Base-by-base conservation (phyloP, 2,888 invertebrate genomes). In the Clistopyga incitator region DNA sequence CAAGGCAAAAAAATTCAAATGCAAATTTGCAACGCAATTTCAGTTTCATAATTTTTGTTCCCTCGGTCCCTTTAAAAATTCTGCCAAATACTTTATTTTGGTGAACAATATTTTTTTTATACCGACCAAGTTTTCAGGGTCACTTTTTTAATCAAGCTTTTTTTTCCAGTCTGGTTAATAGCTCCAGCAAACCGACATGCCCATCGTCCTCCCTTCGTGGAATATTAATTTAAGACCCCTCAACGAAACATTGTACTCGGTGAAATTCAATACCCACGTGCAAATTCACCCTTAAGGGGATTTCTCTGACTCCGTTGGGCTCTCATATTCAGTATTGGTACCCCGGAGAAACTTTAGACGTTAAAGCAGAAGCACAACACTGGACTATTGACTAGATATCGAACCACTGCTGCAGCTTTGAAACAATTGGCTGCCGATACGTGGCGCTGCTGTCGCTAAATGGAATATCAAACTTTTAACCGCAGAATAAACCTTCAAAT, bases 251-350 rank as follows among this genome's bases (percentile, higher is more conserved):
- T 52, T 68, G 68, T 34, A 25, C 68, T 50, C 50, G 68, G 18
- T 70, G 23, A 52, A 70, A 70, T 64, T 42, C 52, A 20, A 52
- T 70, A 34, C 29, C 68, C 68, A 52, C 50, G 10, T 1, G 52
- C 68, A 25, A 50, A 68, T 52, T 47, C 34, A 52, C 52, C 50
- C 50, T 68, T 50, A 10, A 29, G 25, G 34, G 50, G 68, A 52
- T 50, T 50, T 68, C 18, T 52, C 52, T 29, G 29, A 50, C n/a
- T 68, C 11, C 15, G 8, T 10, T n/a, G 25, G 29, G 10, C 3
- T 50, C 68, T 50, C 50, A 11, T 52, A 18, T 50, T 68, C 50
- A 11, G 18, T 42, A 18, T 38, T 11, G 4, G 38, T 38, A 38
- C 20, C 64, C 18, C 8, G 15, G 8, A 8, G 38, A 38, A 64